Evolutionary conservation across 1,140 invertebrate species (phyloP), one percentile per base, ranked within the genome.

Genomic region (Diorhabda sublineata): DNA sequence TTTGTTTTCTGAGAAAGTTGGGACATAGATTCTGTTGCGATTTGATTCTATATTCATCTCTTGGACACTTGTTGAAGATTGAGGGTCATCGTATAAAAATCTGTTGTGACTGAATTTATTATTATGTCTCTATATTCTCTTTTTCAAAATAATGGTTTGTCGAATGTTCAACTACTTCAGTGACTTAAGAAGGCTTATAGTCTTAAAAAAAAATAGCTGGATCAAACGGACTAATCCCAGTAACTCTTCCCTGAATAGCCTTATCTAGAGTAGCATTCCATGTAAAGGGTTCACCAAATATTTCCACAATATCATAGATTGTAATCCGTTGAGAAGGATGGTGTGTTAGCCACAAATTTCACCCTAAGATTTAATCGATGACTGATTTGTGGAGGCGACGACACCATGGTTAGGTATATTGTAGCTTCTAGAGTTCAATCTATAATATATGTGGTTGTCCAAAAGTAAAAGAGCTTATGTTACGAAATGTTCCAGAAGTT

Each of bases 371-470:
- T 78, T 1, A 78, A n/a, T 42, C 69, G 64, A 64, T 81, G 75
- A 1, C 72, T 74, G 41, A 71, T 74, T 58, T 82, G 78, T 61
- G 79, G 77, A 41, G 80, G 77, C 11, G 78, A 71, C 11, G 68
- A 71, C 3, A 81, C 5, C 64, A 81, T 68, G 0, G 69, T 64
- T 52, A 80, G 69, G 60, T 76, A 72, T 63, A 74, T 45, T 66
- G 77, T 63, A 7, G 72, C 75, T 66, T 68, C 61, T 1, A 80
- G 7, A 26, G 73, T 70, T 26, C 26, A 1, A 26, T 11, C 74
- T 70, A 72, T 83, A 81, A 8, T 71, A 78, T 5, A 69, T 67
- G 68, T 83, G 80, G 57, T 79, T 81, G 73, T 84, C 82, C 42
- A 81, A 67, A 5, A 83, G 47, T 0, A 84, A 58, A 2, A 83